Conservation (phyloP, 2,113 vertebrate species). For the Tympanuchus pallidicinctus region DNA sequence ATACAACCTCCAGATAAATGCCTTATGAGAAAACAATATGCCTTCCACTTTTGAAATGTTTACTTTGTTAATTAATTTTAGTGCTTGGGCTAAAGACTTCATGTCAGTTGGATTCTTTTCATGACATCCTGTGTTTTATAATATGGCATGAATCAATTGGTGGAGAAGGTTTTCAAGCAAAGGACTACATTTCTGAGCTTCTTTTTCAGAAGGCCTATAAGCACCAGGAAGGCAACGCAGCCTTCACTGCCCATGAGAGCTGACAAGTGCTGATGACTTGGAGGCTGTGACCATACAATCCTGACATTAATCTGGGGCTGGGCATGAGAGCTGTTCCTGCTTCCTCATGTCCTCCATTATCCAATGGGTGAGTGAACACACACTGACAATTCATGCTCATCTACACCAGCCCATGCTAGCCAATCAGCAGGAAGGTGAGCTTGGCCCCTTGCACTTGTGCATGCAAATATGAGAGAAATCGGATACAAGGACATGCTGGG, state of each 20-base stretch:
- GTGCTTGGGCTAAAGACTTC: slow-evolving; percentile 16
- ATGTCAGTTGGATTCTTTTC: not conserved
- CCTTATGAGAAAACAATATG: not conserved
- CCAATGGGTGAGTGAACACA: not conserved
- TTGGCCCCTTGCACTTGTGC: not conserved
- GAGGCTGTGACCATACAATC: not conserved
- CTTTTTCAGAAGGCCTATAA: slow-evolving; percentile 4
- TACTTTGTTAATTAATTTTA: slow-evolving; percentile 27
- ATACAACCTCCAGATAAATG: not conserved
- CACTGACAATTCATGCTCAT: not conserved
- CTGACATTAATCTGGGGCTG: slow-evolving; percentile 37
- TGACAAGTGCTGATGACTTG: slow-evolving; percentile 12
- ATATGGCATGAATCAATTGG: not conserved
- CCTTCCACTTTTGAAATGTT: not conserved
- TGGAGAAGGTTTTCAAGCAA: not conserved
- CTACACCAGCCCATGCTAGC: not conserved
- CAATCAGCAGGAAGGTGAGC: not conserved
- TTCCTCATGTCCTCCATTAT: not conserved
- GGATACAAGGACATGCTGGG: not conserved
- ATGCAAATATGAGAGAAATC: not conserved
- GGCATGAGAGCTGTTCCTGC: not conserved
- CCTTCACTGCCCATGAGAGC: not conserved
- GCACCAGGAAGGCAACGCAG: not conserved
- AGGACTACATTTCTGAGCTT: not conserved
- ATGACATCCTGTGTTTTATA: not conserved